phyloP scores from a whole-genome alignment of 2,797 vertebrate genomes.

The Cirrhinus mrigala region DNA sequence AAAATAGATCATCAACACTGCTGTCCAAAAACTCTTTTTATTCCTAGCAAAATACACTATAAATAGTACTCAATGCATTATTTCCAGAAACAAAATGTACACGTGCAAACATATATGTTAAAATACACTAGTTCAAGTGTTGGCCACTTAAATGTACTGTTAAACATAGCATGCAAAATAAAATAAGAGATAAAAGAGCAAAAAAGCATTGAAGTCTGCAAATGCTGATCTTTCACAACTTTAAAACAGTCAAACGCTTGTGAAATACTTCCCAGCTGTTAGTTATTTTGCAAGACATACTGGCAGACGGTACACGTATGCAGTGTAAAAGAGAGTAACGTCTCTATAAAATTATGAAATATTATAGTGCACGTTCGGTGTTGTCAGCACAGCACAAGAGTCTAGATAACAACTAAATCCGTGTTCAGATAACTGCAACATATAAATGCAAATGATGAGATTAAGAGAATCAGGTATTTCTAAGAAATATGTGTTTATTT shows the following conservation, averaged over 20 bases:
- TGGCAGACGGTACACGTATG: not conserved
- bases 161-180: too few relatives aligned
- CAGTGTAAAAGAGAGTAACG: not conserved
- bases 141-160: not conserved
- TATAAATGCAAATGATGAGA: not conserved
- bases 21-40: not conserved
- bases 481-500: not conserved
- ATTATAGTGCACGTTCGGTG: not conserved
- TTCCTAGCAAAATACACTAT: not conserved
- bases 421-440: not conserved
- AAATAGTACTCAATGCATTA: not conserved
- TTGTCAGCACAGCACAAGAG: not conserved
- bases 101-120: not conserved
- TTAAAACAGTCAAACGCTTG: conserved; percentile 21
- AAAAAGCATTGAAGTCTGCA: too few relatives aligned
- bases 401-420: not conserved
- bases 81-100: not conserved
- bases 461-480: not conserved
- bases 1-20: not conserved
- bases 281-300: not conserved
- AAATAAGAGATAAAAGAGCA: not conserved
- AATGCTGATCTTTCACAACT: conserved; percentile 7
- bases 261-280: not conserved
- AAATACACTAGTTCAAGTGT: not conserved
- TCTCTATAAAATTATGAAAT: not conserved